Evolutionary conservation across 64 coral and sea anemone species (phyloP), one percentile per base, ranked within the genome.

Genomic region (Exaiptasia diaphana): DNA sequence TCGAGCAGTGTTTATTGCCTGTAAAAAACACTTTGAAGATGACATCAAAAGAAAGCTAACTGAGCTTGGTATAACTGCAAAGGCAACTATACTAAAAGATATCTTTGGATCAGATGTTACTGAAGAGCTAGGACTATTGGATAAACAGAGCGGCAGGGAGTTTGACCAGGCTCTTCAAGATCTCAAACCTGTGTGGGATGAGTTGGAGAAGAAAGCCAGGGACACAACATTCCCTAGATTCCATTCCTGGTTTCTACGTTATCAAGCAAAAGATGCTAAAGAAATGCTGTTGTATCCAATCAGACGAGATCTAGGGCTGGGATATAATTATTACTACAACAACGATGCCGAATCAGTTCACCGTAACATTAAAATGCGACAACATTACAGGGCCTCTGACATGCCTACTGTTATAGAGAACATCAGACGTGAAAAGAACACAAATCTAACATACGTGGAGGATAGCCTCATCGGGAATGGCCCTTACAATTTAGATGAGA

Each of bases 1-100:
- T 10, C 13, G 22, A n/a, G 37, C 71, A 17, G 55, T 71, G 9
- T 37, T 72, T 27, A 15, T 86, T 9, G 39, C 73, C 12, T 76
- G 84, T 29, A 78, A 77, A 28, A 87, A 87, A 23, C 73, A 87
- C 30, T 77, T 87, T 41, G 59, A 78, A 21, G 84, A 87, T 40
- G 73, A 87, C 23, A 24, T 87, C 0, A 31, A 41, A 37, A 1
- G 42, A 2, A 87, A 87, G 49, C 58, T 86, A 5, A 24, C 73
- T 14, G 55, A 64, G 4, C 26, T 86, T 3, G 72, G 83, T 0
- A 52, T 86, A 10, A 85, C 58, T 15, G 71, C 28, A 12, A 64
- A 29, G 38, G 12, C n/a, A 0, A 25, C 37, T 13, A 71, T 71
- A n/a, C 20, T 83, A 1, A 18, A 29, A 1, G 67, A 83, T 22